Conservation (phyloP, 2,797 vertebrate genomes). For the Gallirallus australis region DNA sequence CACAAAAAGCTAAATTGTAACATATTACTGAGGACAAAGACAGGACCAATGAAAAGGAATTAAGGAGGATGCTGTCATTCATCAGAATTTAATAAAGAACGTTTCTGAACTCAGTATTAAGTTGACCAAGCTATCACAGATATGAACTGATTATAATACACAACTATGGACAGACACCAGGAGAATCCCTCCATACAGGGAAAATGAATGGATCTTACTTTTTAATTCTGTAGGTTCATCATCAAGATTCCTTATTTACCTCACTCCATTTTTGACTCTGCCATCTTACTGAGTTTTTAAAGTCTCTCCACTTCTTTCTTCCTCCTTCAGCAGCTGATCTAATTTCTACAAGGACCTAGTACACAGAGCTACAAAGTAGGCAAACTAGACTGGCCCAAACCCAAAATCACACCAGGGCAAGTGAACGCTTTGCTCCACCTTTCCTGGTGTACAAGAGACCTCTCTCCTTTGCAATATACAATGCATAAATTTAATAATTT, state of each 20-base stretch:
- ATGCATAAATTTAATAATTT: neutral
- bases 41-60: neutral
- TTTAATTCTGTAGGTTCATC: neutral
- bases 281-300: neutral
- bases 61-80: neutral
- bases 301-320: neutral
- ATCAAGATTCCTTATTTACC: neutral
- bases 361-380: neutral
- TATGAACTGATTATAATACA: accelerated
- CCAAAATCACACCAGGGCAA: neutral
- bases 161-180: neutral
- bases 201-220: neutral
- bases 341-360: neutral
- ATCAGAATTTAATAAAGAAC: neutral
- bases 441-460: neutral
- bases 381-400: neutral
- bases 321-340: neutral
- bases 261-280: neutral
- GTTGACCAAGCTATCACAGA: neutral
- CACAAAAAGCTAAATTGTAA: neutral
- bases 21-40: neutral
- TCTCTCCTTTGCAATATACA: neutral
- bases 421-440: neutral
- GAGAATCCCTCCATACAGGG: neutral
- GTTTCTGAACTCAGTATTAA: neutral